Evolutionary conservation across 2,888 invertebrate species (phyloP).

Genomic region (Lasioglossum oenotherae): DNA sequence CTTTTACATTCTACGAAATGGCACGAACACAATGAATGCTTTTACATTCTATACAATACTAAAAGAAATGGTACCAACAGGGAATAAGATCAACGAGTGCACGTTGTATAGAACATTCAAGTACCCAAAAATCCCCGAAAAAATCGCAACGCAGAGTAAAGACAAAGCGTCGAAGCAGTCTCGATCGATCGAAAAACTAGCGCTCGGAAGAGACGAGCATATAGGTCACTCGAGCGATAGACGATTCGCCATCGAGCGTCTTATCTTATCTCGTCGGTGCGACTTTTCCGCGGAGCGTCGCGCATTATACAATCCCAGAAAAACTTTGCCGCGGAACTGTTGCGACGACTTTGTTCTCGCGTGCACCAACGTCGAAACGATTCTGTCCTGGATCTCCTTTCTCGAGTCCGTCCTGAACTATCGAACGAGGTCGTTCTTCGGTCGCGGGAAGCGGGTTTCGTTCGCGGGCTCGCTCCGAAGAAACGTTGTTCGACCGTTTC

Average conservation of each 20-base stretch:
- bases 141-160: background rate
- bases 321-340: background rate
- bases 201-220: background rate
- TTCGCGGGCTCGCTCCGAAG: slow-evolving; percentile 31
- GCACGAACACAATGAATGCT: background rate
- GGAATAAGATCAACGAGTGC: background rate
- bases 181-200: background rate
- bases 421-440: slow-evolving; percentile 11
- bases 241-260: slow-evolving; percentile 24
- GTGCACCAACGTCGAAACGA: slow-evolving; percentile 9
- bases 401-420: background rate
- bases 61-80: background rate
- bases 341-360: background rate
- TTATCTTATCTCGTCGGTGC: slow-evolving; percentile 1
- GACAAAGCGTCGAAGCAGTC: background rate
- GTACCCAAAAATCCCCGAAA: background rate
- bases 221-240: slow-evolving; percentile 1
- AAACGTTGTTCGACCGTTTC: slow-evolving; percentile 23
- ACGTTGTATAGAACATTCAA: background rate
- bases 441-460: slow-evolving; percentile 8
- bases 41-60: background rate
- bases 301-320: slow-evolving; percentile 8
- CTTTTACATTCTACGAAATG: background rate
- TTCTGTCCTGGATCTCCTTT: background rate
- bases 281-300: background rate